These are phyloP conservation scores for Chaetodon trifasciatus DNA, from an alignment of 2,797 vertebrate genomes.

Conservation along the genomic window DNA sequence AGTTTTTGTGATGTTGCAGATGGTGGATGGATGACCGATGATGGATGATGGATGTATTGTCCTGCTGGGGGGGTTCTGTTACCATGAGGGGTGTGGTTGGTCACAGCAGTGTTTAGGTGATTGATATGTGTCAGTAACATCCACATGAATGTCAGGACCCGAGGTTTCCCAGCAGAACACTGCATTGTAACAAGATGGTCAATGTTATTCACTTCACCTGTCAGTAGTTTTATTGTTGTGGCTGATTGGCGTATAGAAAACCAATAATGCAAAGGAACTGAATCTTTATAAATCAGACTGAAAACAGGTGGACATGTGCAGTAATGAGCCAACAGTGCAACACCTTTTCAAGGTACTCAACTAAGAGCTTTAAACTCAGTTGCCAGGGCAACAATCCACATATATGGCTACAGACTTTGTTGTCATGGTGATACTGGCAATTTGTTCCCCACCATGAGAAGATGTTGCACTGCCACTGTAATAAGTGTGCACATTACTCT, in stretches of 20 bases:
- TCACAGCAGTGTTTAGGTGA: too few species aligned
- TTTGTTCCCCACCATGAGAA: slow-evolving; percentile 37
- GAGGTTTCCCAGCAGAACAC: too few species aligned
- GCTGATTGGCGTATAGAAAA: neutral
- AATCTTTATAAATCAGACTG: neutral
- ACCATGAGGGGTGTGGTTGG: too few species aligned
- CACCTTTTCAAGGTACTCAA: slow-evolving; percentile 62
- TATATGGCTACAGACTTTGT: slow-evolving; percentile 57
- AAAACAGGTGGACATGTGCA: neutral
- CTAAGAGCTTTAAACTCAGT: slow-evolving; percentile 54
- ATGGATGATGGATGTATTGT: too few species aligned
- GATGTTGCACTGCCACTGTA: slow-evolving; percentile 36
- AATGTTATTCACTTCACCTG: too few species aligned
- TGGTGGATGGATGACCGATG: too few species aligned
- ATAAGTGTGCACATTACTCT: slow-evolving; percentile 11
- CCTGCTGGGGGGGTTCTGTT: too few species aligned
- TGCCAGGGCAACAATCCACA: slow-evolving; percentile 71
- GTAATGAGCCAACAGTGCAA: slow-evolving; percentile 28
- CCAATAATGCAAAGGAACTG: neutral
- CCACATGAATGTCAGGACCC: too few species aligned
- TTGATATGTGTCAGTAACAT: too few species aligned
- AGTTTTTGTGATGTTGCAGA: too few species aligned
- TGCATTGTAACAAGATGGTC: too few species aligned
- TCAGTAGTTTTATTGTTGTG: too few species aligned
- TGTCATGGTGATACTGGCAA: slow-evolving; percentile 66